Evolutionary conservation across 2,888 invertebrate species (phyloP).

Genomic region (Heliconius ethilla): DNA sequence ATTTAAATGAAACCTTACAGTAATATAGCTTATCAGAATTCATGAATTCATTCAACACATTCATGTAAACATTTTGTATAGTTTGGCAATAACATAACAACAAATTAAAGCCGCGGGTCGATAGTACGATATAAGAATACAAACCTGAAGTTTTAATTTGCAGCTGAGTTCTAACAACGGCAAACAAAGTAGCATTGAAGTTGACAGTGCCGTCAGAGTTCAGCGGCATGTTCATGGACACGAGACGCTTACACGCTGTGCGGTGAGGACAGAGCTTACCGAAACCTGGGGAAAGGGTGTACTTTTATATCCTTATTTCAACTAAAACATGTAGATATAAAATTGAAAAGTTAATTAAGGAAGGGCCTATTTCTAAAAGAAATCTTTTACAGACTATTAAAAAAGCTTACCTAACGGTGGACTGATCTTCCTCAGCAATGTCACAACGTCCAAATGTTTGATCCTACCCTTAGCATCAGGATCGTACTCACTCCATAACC

Average conservation of each 20-base stretch:
- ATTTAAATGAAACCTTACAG: no score
- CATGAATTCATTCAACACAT: no score
- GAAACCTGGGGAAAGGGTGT: slow-evolving; percentile 85
- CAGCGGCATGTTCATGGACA: slow-evolving; percentile 99
- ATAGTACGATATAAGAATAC: neutral
- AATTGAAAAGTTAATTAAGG: no score
- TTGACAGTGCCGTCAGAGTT: slow-evolving; percentile 99
- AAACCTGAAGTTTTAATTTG: slow-evolving; percentile 94
- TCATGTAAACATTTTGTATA: no score
- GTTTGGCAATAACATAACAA: no score
- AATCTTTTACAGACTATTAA: neutral
- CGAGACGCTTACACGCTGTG: slow-evolving; percentile 98
- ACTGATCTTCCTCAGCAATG: slow-evolving; percentile 97
- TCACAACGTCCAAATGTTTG: slow-evolving; percentile 99
- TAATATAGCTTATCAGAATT: no score
- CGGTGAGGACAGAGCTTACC: slow-evolving; percentile 99
- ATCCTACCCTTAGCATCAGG: slow-evolving; percentile 99
- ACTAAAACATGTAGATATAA: neutral
- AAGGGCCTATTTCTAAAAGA: no score
- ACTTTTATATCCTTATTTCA: neutral
- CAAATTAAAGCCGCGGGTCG: neutral
- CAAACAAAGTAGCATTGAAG: slow-evolving; percentile 99
- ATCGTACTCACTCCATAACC: slow-evolving; percentile 99
- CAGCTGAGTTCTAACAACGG: slow-evolving; percentile 97
- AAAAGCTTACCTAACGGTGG: slow-evolving; percentile 88